A percentile compares a stretch with the other conserved stretches of the same genome.
Conservation (phyloP, 2,888 invertebrate species). For the Thymelicus acteon region DNA sequence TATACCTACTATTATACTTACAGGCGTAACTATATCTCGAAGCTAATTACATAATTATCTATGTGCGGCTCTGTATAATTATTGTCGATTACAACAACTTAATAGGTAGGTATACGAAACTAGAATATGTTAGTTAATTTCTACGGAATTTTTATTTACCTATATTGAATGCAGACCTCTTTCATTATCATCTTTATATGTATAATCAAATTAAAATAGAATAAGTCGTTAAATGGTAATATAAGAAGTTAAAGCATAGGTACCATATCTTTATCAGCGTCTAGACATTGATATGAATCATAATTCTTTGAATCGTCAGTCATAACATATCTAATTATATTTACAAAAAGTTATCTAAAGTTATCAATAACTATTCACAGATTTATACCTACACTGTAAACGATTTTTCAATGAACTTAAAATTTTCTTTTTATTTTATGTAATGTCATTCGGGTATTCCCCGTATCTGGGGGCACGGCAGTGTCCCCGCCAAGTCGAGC, state of each 20-base stretch:
- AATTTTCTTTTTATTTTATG: neutral
- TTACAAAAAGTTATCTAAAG: neutral
- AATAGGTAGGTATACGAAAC: too few relatives aligned
- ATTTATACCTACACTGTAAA: neutral
- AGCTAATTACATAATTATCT: too few relatives aligned
- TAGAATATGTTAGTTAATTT: too few relatives aligned
- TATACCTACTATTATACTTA: too few relatives aligned
- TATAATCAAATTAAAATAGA: constrained; percentile 1
- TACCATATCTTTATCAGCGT: neutral
- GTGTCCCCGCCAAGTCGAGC: too few relatives aligned
- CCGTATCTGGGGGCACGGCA: too few relatives aligned
- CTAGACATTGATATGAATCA: neutral
- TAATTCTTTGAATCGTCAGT: neutral
- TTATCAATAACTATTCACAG: neutral
- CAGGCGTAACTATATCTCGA: too few relatives aligned
- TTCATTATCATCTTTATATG: neutral
- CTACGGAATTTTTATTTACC: too few relatives aligned
- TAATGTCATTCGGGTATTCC: neutral
- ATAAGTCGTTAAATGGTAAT: neutral
- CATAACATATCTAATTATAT: neutral
- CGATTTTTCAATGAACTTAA: neutral
- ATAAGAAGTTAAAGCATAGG: neutral
- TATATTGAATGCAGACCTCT: too few relatives aligned
- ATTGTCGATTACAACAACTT: too few relatives aligned
- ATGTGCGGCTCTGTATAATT: too few relatives aligned